Percentiles rank a stretch among this genome's conserved stretches.
These are phyloP conservation scores for Macaria liturata DNA, from an alignment of 2,888 invertebrate species.

Conservation along the genomic window DNA sequence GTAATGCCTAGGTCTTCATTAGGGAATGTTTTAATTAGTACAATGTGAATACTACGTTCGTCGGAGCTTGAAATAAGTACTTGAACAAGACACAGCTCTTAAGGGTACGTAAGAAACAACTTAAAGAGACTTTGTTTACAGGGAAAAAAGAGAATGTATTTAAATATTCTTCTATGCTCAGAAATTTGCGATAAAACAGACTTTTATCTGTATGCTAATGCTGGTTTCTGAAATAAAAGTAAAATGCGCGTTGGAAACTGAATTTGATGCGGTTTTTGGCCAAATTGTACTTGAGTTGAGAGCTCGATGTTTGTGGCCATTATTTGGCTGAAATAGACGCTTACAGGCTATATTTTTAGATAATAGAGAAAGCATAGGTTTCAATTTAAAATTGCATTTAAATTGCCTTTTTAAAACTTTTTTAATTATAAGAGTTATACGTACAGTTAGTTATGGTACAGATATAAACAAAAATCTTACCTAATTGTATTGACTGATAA, in stretches of 20 bases:
- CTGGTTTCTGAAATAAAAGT: slow-evolving; percentile 8
- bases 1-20: slow-evolving; percentile 43
- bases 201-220: slow-evolving; percentile 15
- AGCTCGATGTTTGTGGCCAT: background rate
- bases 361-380: no score
- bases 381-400: no score
- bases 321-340: background rate
- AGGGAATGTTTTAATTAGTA: slow-evolving; percentile 73
- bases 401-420: no score
- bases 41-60: slow-evolving; percentile 65
- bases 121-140: slow-evolving; percentile 31
- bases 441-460: no score
- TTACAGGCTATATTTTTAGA: background rate
- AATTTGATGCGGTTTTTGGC: slow-evolving; percentile 5
- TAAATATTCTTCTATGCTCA: slow-evolving; percentile 25
- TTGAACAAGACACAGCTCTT: slow-evolving; percentile 48
- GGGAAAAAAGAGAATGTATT: slow-evolving; percentile 33
- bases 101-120: slow-evolving; percentile 36
- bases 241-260: background rate
- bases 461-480: no score
- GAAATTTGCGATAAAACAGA: slow-evolving; percentile 11
- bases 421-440: no score
- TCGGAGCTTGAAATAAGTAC: slow-evolving; percentile 55
- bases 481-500: no score
- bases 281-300: slow-evolving; percentile 1